Evolutionary conservation across 2,113 vertebrate genomes (phyloP).

Genomic region (Marmota flaviventris): DNA sequence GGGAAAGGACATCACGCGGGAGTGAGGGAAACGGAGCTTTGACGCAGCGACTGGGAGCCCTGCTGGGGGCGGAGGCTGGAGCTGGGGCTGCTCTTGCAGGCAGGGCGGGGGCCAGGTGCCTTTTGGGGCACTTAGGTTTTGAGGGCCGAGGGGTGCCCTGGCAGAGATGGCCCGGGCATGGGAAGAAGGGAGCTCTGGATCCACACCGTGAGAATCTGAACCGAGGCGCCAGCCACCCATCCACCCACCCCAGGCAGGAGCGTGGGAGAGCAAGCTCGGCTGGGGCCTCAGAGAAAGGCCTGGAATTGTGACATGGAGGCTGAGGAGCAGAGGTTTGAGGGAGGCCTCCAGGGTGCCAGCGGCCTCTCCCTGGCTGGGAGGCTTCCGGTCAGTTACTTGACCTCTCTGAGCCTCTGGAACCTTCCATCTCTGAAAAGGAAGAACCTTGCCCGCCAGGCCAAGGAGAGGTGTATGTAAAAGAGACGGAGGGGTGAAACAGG

Average conservation of each 20-base stretch:
- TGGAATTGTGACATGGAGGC: not conserved
- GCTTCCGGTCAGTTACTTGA: not conserved
- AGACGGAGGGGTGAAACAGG: not conserved
- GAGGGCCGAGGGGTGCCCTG: not conserved
- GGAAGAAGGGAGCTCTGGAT: not conserved
- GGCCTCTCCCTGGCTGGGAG: not conserved
- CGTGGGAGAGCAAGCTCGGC: not conserved
- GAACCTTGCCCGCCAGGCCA: not conserved
- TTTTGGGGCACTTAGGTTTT: not conserved
- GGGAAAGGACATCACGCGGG: not conserved
- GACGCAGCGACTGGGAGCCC: not conserved
- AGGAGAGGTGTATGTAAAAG: not conserved
- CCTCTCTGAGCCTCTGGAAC: not conserved
- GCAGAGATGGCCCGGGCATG: not conserved
- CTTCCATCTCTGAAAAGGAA: not conserved
- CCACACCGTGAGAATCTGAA: too few relatives aligned
- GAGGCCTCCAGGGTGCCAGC: not conserved
- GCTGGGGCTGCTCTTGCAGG: not conserved
- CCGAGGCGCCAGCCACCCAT: not conserved
- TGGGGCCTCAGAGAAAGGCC: not conserved
- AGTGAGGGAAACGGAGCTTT: too few relatives aligned
- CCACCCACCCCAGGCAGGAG: not conserved
- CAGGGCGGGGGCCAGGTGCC: fast-evolving
- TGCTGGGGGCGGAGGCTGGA: not conserved
- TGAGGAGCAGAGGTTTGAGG: too few relatives aligned